Evolutionary conservation across 1,140 invertebrate species (phyloP).

Genomic region (Phenacoccus solenopsis): DNA sequence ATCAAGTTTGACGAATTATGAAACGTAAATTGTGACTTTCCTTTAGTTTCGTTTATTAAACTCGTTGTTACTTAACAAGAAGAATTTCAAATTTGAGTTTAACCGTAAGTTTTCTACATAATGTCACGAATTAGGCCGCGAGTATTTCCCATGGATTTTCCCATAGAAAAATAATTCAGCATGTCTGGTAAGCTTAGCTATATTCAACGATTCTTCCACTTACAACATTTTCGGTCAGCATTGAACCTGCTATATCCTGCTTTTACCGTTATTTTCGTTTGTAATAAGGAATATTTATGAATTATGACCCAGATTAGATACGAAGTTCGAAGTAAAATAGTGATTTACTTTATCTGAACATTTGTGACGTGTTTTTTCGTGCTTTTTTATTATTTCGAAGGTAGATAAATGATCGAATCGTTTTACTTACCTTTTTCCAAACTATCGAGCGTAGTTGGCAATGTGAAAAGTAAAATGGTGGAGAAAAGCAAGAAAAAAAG

Average conservation of each 20-base stretch:
- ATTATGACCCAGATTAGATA: neutral
- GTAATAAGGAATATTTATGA: neutral
- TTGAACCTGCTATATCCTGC: neutral
- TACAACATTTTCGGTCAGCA: too few species aligned
- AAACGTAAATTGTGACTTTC: too few species aligned
- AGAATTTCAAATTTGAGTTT: too few species aligned
- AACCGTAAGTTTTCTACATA: too few species aligned
- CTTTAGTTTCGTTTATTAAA: too few species aligned
- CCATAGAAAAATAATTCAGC: too few species aligned
- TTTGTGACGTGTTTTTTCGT: neutral
- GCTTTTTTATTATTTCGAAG: neutral
- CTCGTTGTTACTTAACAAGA: too few species aligned
- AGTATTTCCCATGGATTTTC: too few species aligned
- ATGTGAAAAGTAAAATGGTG: neutral
- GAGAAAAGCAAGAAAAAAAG: constrained; percentile 41
- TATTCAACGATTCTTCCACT: too few species aligned
- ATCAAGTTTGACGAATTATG: too few species aligned
- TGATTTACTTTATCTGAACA: neutral
- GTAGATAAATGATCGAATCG: neutral
- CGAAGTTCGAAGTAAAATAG: neutral
- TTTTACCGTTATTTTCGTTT: neutral
- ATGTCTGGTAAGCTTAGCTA: too few species aligned
- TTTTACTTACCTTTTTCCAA: neutral
- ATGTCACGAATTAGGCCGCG: too few species aligned
- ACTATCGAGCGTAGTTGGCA: neutral